Evolutionary conservation across 2,797 vertebrate species (phyloP), one percentile per base, ranked within the genome.

Genomic region (Bufotes viridis): DNA sequence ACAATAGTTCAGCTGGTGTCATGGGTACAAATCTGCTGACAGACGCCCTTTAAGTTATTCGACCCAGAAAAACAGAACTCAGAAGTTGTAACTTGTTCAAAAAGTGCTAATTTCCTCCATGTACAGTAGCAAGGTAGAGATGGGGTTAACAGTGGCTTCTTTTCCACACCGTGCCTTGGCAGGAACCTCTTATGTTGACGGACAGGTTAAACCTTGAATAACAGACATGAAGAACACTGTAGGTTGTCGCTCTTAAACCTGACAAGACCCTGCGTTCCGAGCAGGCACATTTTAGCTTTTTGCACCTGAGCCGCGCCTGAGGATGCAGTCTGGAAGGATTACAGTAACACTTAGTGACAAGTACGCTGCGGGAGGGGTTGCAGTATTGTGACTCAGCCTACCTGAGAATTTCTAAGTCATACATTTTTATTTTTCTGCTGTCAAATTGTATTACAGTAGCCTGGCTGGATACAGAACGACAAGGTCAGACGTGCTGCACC

Each of bases 321-420:
- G 94, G 94, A 93, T 89, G 87, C 90, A 92, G 93, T 95, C 94
- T 95, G 92, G 90, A 92, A 95, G 95, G 95, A 96, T 96, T 95
- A 96, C 95, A 95, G 95, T 96, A 96, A 96, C 95, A 95, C 93
- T 95, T 94, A 95, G 93, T 96, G 96, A 96, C 96, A 96, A 94
- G 94, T 92, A 94, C 93, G 92, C 91, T 91, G 91, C 93, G 93
- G 95, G 95, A 91, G 95, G 93, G 93, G 92, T 92, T 93, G 91
- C 91, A 90, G 78, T 91, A 90, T 93, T 93, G 91, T 94, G 94
- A 93, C 94, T 94, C 92, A 91, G 82, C 91, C 63, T 74, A 93
- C 91, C 92, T 92, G 92, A 93, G 91, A 89, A 91, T 94, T 90
- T 93, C 93, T 93, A 90, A 90, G 91, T 92, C 93, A 90, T 93